Conservation (phyloP, 2,113 vertebrate species). For the Pomatostomus ruficeps region DNA sequence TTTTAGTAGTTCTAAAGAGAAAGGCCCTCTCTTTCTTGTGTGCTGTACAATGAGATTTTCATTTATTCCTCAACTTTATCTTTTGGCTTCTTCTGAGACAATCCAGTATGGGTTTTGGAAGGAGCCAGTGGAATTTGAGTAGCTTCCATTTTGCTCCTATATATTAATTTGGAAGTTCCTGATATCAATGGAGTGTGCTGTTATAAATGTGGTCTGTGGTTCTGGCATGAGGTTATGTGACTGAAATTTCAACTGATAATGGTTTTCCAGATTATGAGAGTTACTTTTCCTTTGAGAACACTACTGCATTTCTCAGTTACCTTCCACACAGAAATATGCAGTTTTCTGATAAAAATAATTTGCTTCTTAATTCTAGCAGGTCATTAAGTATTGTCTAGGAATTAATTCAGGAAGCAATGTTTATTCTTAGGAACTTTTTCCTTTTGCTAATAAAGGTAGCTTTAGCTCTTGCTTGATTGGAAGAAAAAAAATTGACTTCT, state of each 20-base stretch:
- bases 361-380: background rate
- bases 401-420: background rate
- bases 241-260: background rate
- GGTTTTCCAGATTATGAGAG: background rate
- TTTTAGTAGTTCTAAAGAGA: background rate
- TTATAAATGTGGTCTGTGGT: background rate
- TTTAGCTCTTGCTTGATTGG: background rate
- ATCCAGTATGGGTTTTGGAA: background rate
- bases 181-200: background rate
- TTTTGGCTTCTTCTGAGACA: background rate
- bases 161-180: background rate
- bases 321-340: background rate
- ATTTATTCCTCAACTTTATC: background rate
- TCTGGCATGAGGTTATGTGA: background rate
- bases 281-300: background rate
- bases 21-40: background rate
- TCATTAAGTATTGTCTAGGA: background rate
- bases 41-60: background rate
- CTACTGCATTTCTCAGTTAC: background rate
- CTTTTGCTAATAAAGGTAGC: background rate
- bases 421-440: background rate
- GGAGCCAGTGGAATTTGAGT: background rate
- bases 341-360: background rate
- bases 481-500: background rate
- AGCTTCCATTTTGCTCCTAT: background rate